Evolutionary conservation across 1,140 invertebrate genomes (phyloP).

Genomic region (fruit fly (Drosophila melanogaster)): DNA sequence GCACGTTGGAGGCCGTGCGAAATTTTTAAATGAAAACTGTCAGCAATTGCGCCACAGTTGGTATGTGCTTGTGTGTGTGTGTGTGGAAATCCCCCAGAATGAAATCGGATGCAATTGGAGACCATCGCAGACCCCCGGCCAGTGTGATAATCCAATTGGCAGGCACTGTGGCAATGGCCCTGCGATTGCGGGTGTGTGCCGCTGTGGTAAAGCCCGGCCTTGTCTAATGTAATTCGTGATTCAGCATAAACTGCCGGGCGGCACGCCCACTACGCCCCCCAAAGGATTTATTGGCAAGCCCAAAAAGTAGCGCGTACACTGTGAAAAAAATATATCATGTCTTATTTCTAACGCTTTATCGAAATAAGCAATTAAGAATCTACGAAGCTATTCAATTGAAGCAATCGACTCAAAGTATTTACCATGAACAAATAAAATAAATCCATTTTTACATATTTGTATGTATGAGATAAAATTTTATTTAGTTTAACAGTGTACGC

Average conservation of each 20-base stretch:
- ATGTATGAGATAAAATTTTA: too few species aligned
- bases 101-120: background rate
- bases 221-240: slow-evolving; percentile 81
- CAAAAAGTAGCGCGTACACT: slow-evolving; percentile 18
- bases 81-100: slow-evolving; percentile 7
- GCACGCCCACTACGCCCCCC: slow-evolving; percentile 18
- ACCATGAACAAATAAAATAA: background rate
- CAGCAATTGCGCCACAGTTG: slow-evolving; percentile 18
- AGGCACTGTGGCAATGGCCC: slow-evolving; percentile 27
- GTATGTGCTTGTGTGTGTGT: background rate
- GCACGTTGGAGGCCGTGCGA: slow-evolving; percentile 38
- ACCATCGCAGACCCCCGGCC: slow-evolving; percentile 3
- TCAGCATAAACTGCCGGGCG: slow-evolving; percentile 72
- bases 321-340: background rate
- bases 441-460: background rate
- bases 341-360: too few species aligned
- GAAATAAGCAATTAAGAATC: too few species aligned
- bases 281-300: slow-evolving; percentile 66
- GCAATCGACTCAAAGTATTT: too few species aligned
- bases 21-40: slow-evolving; percentile 72
- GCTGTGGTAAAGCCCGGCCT: slow-evolving; percentile 48
- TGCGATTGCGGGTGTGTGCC: background rate
- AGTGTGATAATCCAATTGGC: slow-evolving; percentile 79
- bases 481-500: too few species aligned
- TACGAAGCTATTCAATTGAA: background rate